phyloP scores from a whole-genome alignment of 2,888 invertebrate genomes.

The Drosophila quinaria region DNA sequence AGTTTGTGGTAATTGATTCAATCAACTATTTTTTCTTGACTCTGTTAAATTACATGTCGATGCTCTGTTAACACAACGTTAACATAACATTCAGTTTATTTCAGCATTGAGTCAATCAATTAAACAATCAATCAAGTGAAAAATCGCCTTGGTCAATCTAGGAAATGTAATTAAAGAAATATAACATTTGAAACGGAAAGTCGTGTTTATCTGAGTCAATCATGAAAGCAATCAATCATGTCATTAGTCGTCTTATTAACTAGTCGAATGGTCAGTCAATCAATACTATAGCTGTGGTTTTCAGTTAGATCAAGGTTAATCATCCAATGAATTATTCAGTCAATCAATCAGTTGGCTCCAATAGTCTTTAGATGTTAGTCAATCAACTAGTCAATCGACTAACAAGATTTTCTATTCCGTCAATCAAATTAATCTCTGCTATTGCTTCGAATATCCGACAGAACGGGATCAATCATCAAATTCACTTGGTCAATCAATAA shows the following conservation, averaged over 20 bases:
- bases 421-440: neutral
- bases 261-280: neutral
- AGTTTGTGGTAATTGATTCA: too few relatives aligned
- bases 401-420: neutral
- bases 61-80: too few relatives aligned
- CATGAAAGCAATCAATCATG: neutral
- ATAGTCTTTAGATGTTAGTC: neutral
- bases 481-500: neutral
- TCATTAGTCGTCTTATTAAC: neutral
- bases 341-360: neutral
- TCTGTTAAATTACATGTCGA: too few relatives aligned
- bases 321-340: neutral
- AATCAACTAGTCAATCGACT: too few relatives aligned
- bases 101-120: neutral
- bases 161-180: too few relatives aligned
- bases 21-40: rapidly evolving
- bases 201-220: neutral
- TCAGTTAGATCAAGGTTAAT: neutral
- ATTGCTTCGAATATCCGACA: neutral
- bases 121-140: neutral
- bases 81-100: too few relatives aligned
- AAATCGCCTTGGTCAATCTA: neutral
- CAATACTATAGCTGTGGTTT: neutral
- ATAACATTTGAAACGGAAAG: neutral
- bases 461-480: neutral